These are phyloP conservation scores for Pharmacophagus antenor DNA, from an alignment of 2,888 invertebrate species.

Conservation along the genomic window DNA sequence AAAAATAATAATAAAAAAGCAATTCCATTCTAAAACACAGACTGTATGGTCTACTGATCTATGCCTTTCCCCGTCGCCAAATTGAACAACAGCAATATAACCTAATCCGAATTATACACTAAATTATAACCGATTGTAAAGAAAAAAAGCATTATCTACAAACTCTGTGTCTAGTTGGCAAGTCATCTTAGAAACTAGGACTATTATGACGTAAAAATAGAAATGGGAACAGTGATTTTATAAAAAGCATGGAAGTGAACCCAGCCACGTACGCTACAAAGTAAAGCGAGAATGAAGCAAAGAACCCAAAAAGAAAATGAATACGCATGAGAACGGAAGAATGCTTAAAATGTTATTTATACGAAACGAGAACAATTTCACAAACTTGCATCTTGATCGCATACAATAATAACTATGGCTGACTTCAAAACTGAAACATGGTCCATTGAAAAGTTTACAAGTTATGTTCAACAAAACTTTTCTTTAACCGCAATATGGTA, in stretches of 20 bases:
- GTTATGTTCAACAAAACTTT: too few relatives aligned
- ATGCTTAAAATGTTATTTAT: not conserved
- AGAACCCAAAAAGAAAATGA: conserved; percentile 46
- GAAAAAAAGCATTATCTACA: not conserved
- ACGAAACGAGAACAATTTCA: conserved; percentile 25
- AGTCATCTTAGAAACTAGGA: conserved; percentile 28
- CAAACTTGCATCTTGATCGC: conserved; percentile 32
- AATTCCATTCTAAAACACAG: too few relatives aligned
- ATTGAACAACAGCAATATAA: too few relatives aligned
- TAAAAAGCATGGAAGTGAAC: conserved; percentile 46
- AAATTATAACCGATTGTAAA: not conserved
- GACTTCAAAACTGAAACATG: too few relatives aligned
- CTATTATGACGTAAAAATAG: conserved; percentile 7
- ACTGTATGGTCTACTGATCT: too few relatives aligned
- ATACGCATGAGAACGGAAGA: not conserved
- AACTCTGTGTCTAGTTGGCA: conserved; percentile 36
- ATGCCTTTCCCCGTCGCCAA: too few relatives aligned
- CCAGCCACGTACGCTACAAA: conserved; percentile 50
- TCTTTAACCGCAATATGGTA: too few relatives aligned
- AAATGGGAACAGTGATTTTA: conserved; percentile 38
- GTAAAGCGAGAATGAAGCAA: conserved; percentile 65
- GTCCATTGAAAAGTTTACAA: too few relatives aligned
- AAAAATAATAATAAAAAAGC: too few relatives aligned
- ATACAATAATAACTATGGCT: too few relatives aligned
- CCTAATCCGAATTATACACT: too few relatives aligned